Evolutionary conservation across 2,113 vertebrate species (phyloP).

Genomic region (Datnioides undecimradiatus): DNA sequence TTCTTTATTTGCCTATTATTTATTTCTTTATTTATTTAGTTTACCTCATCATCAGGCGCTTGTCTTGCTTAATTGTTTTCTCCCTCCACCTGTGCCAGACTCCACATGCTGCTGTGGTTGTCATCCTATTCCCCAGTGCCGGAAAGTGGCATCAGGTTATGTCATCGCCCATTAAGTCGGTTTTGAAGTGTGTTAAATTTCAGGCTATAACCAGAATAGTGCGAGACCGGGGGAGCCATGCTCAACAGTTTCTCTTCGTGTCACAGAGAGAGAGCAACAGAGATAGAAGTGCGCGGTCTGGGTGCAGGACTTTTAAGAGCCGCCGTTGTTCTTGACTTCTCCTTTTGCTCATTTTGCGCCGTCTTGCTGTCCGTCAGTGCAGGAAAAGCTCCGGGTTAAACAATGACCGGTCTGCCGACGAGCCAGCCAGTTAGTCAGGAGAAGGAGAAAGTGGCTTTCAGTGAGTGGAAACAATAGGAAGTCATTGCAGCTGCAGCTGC

Average conservation of each 20-base stretch:
- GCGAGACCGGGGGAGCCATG: neutral
- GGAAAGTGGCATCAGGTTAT: slow-evolving; percentile 55
- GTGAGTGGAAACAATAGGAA: slow-evolving; percentile 83
- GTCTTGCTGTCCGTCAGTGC: slow-evolving; percentile 39
- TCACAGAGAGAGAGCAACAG: slow-evolving; percentile 10
- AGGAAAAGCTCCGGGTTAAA: slow-evolving; percentile 57
- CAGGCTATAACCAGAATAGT: slow-evolving; percentile 35
- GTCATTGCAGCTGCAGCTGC: slow-evolving; percentile 83
- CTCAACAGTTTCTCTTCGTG: neutral
- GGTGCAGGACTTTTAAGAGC: neutral
- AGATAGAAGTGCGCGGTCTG: neutral
- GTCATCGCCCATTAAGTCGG: slow-evolving; percentile 45
- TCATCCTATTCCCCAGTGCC: slow-evolving; percentile 30
- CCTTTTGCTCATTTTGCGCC: slow-evolving; percentile 12
- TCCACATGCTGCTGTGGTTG: slow-evolving; percentile 33
- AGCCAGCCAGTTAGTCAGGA: slow-evolving; percentile 53
- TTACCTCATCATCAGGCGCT: neutral
- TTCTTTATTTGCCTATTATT: too few species aligned
- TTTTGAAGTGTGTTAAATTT: slow-evolving; percentile 57
- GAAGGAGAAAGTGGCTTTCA: slow-evolving; percentile 80
- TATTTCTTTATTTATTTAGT: neutral
- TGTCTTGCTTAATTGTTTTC: slow-evolving; percentile 30
- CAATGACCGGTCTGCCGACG: slow-evolving; percentile 58
- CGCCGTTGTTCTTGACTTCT: neutral
- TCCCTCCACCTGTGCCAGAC: slow-evolving; percentile 38